Conservation (phyloP, 1,140 invertebrate species). For the Capitella teleta region DNA sequence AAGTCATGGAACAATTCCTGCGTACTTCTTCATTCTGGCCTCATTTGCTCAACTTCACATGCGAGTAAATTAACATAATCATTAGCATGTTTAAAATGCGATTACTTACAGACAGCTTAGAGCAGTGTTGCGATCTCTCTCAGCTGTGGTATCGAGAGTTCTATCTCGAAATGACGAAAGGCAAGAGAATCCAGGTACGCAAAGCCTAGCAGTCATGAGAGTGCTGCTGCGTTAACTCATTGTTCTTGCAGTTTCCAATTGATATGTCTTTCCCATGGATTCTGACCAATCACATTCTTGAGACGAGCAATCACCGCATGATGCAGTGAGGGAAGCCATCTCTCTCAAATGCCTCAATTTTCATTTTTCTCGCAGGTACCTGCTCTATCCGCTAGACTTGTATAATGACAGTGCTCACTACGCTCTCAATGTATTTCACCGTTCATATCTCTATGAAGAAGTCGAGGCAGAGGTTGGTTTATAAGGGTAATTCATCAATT, state of each 20-base stretch:
- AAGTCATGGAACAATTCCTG: constrained; percentile 85
- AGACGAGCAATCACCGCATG: constrained; percentile 66
- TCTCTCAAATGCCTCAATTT: not conserved
- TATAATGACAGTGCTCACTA: constrained; percentile 98
- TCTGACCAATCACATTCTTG: constrained; percentile 92
- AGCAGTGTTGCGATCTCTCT: constrained; percentile 91
- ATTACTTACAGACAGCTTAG: constrained; percentile 66
- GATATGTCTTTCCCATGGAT: constrained; percentile 99
- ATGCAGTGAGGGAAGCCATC: constrained; percentile 4
- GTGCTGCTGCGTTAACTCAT: not conserved
- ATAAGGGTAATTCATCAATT: no score
- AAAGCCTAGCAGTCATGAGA: not conserved
- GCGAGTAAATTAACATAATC: constrained; percentile 39
- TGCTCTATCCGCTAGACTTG: constrained; percentile 92
- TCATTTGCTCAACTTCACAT: constrained; percentile 77
- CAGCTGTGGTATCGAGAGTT: constrained; percentile 99
- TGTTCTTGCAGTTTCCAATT: constrained; percentile 77
- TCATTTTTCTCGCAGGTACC: not conserved
- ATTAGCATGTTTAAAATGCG: not conserved
- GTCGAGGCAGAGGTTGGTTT: constrained; percentile 85
- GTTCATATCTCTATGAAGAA: constrained; percentile 98
- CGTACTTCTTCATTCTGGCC: constrained; percentile 92
- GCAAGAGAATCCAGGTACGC: constrained; percentile 10
- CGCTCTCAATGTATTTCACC: constrained; percentile 74
- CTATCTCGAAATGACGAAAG: constrained; percentile 63